A percentile compares a stretch with the other conserved stretches of the same genome.
Evolutionary conservation across 2,113 vertebrate species (phyloP).

Genomic region (Muscicapa adusta): DNA sequence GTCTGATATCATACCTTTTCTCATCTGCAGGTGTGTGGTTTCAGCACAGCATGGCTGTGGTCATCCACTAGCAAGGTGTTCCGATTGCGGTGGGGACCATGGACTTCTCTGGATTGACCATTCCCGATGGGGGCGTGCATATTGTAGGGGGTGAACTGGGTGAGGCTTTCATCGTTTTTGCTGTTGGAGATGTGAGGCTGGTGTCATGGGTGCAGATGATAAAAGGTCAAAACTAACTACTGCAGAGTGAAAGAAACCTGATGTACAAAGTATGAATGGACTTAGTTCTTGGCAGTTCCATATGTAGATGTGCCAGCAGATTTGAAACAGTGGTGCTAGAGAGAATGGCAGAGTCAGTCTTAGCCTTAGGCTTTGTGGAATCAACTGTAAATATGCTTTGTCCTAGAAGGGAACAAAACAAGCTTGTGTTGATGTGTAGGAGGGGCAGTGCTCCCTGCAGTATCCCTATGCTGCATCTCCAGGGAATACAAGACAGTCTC

Average conservation of each 20-base stretch:
- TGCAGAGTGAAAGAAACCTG: slow-evolving; percentile 77
- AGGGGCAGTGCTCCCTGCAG: slow-evolving; percentile 77
- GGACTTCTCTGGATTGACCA: slow-evolving; percentile 94
- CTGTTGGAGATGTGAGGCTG: slow-evolving; percentile 84
- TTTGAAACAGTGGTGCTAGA: slow-evolving; percentile 71
- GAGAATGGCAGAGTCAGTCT: slow-evolving; percentile 65
- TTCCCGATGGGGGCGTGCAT: slow-evolving; percentile 90
- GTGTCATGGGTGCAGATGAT: slow-evolving; percentile 84
- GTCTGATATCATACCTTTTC: slow-evolving; percentile 89
- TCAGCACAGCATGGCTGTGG: slow-evolving; percentile 95
- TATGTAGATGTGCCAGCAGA: slow-evolving; percentile 69
- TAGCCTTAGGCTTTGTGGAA: slow-evolving; percentile 67
- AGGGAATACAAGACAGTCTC: slow-evolving; percentile 75
- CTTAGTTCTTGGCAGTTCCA: slow-evolving; percentile 85
- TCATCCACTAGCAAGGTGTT: slow-evolving; percentile 95
- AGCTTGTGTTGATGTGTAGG: slow-evolving; percentile 70
- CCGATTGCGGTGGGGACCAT: slow-evolving; percentile 89
- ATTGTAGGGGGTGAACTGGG: slow-evolving; percentile 94
- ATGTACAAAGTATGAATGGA: slow-evolving; percentile 88
- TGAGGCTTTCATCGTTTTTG: slow-evolving; percentile 93
- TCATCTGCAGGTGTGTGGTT: slow-evolving; percentile 91
- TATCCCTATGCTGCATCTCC: slow-evolving; percentile 68
- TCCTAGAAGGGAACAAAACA: slow-evolving; percentile 74
- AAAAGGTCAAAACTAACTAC: slow-evolving; percentile 84
- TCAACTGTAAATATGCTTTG: slow-evolving; percentile 71